Evolutionary conservation across 2,797 vertebrate species (phyloP), one percentile per base, ranked within the genome.

Genomic region (Tokudaia muenninki): DNA sequence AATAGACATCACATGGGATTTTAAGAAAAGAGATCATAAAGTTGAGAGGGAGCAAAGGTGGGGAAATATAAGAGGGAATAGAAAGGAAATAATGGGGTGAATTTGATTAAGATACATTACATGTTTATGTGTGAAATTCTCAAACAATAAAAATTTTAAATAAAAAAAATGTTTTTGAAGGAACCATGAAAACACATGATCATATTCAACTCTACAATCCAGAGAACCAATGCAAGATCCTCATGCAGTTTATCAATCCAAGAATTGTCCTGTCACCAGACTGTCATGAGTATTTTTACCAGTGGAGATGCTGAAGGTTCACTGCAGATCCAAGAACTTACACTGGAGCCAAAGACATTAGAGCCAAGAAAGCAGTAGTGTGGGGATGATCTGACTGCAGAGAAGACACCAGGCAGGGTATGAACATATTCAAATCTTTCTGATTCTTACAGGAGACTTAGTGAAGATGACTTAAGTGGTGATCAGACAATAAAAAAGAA

Each of bases 241-340:
- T 34, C 31, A 17, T 26, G 3, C 29, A 78, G 41, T 50, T 87
- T n/a, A 81, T 9, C 3, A 83, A 41, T 57, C 22, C 34, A 3
- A 9, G 6, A 1, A 57, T 1, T 83, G 50, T 2, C 72, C 37
- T 5, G 34, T 37, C 77, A 6, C 31, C 1, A 4, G 8, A 55
- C 41, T 21, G 29, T n/a, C 41, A 7, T 22, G 16, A 24, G 79
- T 87, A 44, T 61, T 75, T 31, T 93, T 55, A 57, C 55, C 61
- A 55, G 37, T 1, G 0, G 3, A 16, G 34, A 1, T 34, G 9
- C 8, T 80, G 7, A 26, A 65, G 21, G 50, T 44, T 0, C 47
- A 37, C 31, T 87, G 8, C 29, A 12, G 14, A 67, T 74, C 41
- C 0, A 47, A 87, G 12, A 80, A 47, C 80, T 87, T 82, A 74